A percentile compares a stretch with the other conserved stretches of the same genome.
Conservation (phyloP, 2,888 invertebrate genomes). For the Protophormia terraenovae region DNA sequence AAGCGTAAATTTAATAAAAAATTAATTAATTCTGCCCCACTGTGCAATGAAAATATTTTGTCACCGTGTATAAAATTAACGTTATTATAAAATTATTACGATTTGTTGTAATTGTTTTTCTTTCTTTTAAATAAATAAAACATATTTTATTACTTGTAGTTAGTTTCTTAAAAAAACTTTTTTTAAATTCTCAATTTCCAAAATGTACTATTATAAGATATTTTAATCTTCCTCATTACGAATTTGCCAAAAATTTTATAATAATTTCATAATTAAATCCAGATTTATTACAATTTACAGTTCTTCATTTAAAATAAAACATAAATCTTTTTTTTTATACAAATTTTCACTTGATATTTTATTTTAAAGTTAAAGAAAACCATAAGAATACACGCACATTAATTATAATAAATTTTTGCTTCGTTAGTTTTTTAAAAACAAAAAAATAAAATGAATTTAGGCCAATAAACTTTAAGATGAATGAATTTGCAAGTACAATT, state of each 20-base stretch:
- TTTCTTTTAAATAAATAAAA: too few relatives aligned
- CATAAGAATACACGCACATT: constrained; percentile 1
- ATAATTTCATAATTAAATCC: not conserved
- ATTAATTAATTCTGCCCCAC: too few relatives aligned
- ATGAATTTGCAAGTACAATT: not conserved
- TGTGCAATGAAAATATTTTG: too few relatives aligned
- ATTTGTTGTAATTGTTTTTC: too few relatives aligned
- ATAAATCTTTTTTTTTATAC: not conserved
- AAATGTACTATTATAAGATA: too few relatives aligned
- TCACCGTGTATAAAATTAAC: too few relatives aligned
- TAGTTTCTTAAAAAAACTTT: too few relatives aligned
- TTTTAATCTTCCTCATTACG: too few relatives aligned
- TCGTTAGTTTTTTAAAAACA: constrained; percentile 8
- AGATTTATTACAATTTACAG: not conserved
- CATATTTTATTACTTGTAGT: too few relatives aligned
- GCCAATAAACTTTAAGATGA: constrained; percentile 32
- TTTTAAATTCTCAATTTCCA: too few relatives aligned
- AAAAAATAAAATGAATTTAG: constrained; percentile 3
- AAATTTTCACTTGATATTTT: not conserved
- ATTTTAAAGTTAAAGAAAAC: not conserved
- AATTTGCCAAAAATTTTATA: not conserved
- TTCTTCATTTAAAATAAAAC: not conserved
- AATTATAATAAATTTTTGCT: constrained; percentile 29
- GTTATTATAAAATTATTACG: too few relatives aligned
- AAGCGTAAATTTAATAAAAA: too few relatives aligned